phyloP scores from a whole-genome alignment of 2,888 invertebrate species.

The Yponomeuta sedellus region DNA sequence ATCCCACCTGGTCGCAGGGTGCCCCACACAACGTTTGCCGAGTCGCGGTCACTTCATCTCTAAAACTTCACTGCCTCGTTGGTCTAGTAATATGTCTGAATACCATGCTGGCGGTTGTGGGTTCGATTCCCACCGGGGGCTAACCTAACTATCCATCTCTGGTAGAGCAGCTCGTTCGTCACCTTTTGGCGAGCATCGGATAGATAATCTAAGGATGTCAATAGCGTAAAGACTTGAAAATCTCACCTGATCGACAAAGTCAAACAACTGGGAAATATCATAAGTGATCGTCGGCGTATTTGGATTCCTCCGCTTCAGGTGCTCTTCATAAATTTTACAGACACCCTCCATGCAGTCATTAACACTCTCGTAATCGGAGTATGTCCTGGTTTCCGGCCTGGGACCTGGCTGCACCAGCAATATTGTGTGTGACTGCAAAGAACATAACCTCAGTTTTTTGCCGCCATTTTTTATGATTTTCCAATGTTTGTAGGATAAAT shows the following conservation, averaged over 20 bases:
- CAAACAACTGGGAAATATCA: conserved; percentile 98
- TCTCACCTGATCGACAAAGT: conserved; percentile 94
- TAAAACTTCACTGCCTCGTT: too few species aligned
- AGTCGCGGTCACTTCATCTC: too few species aligned
- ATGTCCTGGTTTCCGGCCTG: conserved; percentile 96
- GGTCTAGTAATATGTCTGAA: too few species aligned
- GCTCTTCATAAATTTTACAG: conserved; percentile 99
- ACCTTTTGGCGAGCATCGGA: not conserved
- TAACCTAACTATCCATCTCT: too few species aligned
- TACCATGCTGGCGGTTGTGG: too few species aligned
- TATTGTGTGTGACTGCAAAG: conserved; percentile 94
- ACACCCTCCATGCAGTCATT: conserved; percentile 99
- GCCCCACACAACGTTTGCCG: too few species aligned
- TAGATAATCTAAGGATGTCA: not conserved
- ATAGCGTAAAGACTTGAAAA: not conserved
- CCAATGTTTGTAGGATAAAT: not conserved
- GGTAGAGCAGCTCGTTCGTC: too few species aligned
- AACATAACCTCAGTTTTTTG: conserved; percentile 42
- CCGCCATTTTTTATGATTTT: conserved; percentile 45
- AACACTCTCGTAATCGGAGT: conserved; percentile 98
- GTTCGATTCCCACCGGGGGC: too few species aligned
- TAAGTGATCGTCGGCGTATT: conserved; percentile 98
- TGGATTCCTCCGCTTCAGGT: conserved; percentile 95
- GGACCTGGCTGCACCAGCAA: conserved; percentile 94
- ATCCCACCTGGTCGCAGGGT: too few species aligned